These are phyloP conservation scores for Charadrius vociferus DNA, from an alignment of 2,113 vertebrate species.

Conservation along the genomic window DNA sequence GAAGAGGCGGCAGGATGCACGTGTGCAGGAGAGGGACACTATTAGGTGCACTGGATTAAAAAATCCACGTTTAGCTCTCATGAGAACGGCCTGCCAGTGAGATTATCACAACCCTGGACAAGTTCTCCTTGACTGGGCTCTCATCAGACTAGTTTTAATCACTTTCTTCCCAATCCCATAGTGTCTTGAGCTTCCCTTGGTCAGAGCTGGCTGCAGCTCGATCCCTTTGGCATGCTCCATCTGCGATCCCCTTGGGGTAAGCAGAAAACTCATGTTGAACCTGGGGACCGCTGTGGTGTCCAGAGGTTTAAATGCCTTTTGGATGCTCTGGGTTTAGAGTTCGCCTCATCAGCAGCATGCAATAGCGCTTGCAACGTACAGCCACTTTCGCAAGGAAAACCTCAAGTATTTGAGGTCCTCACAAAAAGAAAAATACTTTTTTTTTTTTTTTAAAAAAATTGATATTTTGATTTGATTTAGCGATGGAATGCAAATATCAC, in stretches of 20 bases:
- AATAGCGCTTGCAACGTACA: background rate
- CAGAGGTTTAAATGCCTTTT: background rate
- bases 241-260: background rate
- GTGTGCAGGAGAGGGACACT: background rate
- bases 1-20: background rate
- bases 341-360: background rate
- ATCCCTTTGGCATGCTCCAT: background rate
- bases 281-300: background rate
- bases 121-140: background rate
- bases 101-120: background rate
- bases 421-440: background rate
- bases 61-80: background rate
- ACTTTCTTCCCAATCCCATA: accelerated
- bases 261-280: background rate
- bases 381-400: background rate
- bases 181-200: background rate
- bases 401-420: background rate
- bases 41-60: background rate
- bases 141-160: background rate
- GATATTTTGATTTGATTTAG: background rate
- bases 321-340: background rate
- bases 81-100: background rate
- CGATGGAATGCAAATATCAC: background rate
- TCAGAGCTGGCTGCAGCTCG: background rate
- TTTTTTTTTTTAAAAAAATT: background rate